A percentile compares a stretch with the other conserved stretches of the same genome.
Evolutionary conservation across 1,140 invertebrate genomes (phyloP).

Genomic region (Penaeus japonicus): DNA sequence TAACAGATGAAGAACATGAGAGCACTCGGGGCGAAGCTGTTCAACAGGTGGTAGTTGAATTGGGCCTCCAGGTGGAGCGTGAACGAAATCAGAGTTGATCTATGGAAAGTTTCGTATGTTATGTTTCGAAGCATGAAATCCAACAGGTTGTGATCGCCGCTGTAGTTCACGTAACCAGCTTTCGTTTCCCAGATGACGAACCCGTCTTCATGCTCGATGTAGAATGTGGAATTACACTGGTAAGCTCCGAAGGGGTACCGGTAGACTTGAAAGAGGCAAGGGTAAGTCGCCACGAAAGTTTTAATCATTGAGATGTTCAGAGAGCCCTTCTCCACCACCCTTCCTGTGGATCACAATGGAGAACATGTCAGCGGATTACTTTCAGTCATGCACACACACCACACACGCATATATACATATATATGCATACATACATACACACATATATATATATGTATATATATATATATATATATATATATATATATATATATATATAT

Average conservation of each 20-base stretch:
- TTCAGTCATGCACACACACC: too few species aligned
- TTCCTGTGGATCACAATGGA: conserved; percentile 9
- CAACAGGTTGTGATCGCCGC: neutral
- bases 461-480: too few species aligned
- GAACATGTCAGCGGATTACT: too few species aligned
- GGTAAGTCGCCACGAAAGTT: neutral
- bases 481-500: too few species aligned
- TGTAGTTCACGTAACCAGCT: neutral
- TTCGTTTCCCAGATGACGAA: neutral
- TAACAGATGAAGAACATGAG: conserved; percentile 32
- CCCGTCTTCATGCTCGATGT: neutral
- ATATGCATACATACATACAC: too few species aligned
- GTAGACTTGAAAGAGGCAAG: conserved; percentile 16
- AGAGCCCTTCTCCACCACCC: neutral
- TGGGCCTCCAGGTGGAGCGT: conserved; percentile 6
- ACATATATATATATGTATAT: too few species aligned
- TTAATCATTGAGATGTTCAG: neutral
- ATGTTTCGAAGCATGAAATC: neutral
- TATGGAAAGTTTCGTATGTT: neutral
- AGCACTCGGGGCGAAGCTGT: conserved; percentile 23
- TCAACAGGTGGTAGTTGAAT: conserved; percentile 23
- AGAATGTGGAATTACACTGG: conserved; percentile 15
- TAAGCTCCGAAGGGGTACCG: conserved; percentile 42
- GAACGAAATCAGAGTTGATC: neutral
- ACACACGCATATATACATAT: too few species aligned